Evolutionary conservation across 2,888 invertebrate genomes (phyloP).

Genomic region (Euzetes globulus): DNA sequence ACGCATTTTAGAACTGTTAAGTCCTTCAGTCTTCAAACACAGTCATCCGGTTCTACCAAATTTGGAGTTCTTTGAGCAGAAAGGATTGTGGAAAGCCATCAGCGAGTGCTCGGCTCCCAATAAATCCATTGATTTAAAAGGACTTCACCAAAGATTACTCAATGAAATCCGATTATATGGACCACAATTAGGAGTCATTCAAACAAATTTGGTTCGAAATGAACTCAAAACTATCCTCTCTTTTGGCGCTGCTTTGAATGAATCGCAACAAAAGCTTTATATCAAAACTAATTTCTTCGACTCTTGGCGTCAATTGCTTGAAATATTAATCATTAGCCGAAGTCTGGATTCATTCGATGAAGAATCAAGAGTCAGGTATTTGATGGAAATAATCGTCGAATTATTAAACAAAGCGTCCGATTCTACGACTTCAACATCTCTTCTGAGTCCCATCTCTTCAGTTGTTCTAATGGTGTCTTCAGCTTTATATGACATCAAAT

Average conservation of each 20-base stretch:
- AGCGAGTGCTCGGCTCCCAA: conserved; percentile 15
- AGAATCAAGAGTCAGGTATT: conserved; percentile 28
- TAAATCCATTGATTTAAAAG: conserved; percentile 34
- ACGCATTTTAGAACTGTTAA: conserved; percentile 31
- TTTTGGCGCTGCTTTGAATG: conserved; percentile 36
- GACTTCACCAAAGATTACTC: conserved; percentile 34
- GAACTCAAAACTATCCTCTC: conserved; percentile 37
- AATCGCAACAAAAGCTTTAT: conserved; percentile 30
- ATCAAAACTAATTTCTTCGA: conserved; percentile 35
- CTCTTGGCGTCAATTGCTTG: conserved; percentile 37
- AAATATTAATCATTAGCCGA: conserved; percentile 32
- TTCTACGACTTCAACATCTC: neutral
- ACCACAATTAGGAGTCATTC: conserved; percentile 35
- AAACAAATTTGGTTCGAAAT: conserved; percentile 34
- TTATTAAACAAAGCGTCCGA: conserved; percentile 19
- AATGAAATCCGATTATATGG: conserved; percentile 35
- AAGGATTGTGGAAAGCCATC: conserved; percentile 38
- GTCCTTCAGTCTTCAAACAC: conserved; percentile 31
- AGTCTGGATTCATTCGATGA: conserved; percentile 32
- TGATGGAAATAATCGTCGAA: conserved; percentile 36
- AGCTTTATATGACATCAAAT: conserved; percentile 13
- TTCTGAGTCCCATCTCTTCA: conserved; percentile 36
- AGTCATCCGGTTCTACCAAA: conserved; percentile 32
- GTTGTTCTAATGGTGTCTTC: conserved; percentile 34
- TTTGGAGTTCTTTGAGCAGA: conserved; percentile 37